Conservation (phyloP, 2,797 vertebrate genomes). For the Margarornis squamiger region DNA sequence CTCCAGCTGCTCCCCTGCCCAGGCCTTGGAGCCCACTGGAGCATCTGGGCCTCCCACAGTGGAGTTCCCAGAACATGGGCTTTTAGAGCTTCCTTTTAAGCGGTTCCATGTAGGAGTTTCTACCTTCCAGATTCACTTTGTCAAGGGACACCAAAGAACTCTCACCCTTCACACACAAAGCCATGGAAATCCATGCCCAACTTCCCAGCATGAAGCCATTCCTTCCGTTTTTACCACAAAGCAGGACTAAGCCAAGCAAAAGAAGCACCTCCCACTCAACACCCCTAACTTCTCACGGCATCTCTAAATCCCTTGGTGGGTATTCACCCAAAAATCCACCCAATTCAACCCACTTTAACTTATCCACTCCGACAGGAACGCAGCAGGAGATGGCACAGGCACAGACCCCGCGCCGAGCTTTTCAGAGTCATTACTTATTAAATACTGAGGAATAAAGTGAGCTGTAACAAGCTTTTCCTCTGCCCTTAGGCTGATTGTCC, state of each 20-base stretch:
- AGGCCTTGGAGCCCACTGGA: fast-evolving
- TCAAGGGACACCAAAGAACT: neutral
- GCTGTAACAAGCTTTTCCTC: slow-evolving; percentile 1
- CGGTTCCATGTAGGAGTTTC: neutral
- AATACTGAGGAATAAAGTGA: slow-evolving; percentile 10
- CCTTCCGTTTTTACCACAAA: neutral
- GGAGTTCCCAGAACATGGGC: fast-evolving
- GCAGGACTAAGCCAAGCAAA: neutral
- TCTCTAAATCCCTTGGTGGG: neutral
- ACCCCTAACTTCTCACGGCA: neutral
- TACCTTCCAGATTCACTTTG: neutral
- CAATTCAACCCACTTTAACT: neutral
- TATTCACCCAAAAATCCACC: slow-evolving; percentile 27
- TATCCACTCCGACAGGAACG: slow-evolving; percentile 36
- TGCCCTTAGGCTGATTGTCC: slow-evolving; percentile 67
- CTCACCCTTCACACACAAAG: neutral
- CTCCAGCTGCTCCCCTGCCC: neutral
- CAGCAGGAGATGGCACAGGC: slow-evolving; percentile 21
- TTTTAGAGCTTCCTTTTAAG: neutral
- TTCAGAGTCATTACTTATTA: slow-evolving; percentile 52
- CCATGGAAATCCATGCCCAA: fast-evolving
- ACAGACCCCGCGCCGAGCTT: slow-evolving; percentile 43
- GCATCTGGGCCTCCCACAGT: fast-evolving
- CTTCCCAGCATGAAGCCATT: neutral
- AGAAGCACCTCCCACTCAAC: neutral